phyloP scores from a whole-genome alignment of 1,140 invertebrate genomes.

The Chrysoperla carnea region DNA sequence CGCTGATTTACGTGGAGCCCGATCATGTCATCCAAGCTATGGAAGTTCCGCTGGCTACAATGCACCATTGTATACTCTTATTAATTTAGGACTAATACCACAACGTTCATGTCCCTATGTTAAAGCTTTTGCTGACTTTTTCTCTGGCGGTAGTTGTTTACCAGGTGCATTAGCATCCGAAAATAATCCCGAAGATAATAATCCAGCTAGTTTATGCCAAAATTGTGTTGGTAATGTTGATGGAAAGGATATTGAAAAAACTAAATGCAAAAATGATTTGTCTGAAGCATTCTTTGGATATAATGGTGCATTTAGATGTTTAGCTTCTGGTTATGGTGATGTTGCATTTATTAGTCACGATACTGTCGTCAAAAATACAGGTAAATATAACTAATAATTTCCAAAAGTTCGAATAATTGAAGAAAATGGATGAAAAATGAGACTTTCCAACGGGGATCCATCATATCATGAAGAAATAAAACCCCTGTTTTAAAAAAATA shows the following conservation, averaged over 20 bases:
- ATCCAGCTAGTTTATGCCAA: slow-evolving; percentile 19
- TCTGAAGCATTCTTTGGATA: slow-evolving; percentile 25
- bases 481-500: neutral
- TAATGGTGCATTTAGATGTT: slow-evolving; percentile 42
- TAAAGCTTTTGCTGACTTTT: slow-evolving; percentile 28
- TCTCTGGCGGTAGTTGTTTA: slow-evolving; percentile 24
- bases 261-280: slow-evolving; percentile 18
- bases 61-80: slow-evolving; percentile 27
- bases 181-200: slow-evolving; percentile 8
- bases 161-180: slow-evolving; percentile 19
- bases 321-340: slow-evolving; percentile 39
- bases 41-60: slow-evolving; percentile 29
- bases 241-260: slow-evolving; percentile 15
- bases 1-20: slow-evolving; percentile 28
- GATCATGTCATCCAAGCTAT: slow-evolving; percentile 33
- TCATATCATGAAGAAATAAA: neutral
- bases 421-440: too few species aligned
- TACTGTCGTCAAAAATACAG: slow-evolving; percentile 34
- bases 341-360: slow-evolving; percentile 41
- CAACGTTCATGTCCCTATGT: slow-evolving; percentile 23
- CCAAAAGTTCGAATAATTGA: too few species aligned
- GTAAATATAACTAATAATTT: slow-evolving; percentile 6
- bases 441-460: too few species aligned
- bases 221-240: slow-evolving; percentile 23
- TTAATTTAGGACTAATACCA: slow-evolving; percentile 24